phyloP scores from a whole-genome alignment of 2,888 invertebrate species.

The Euphydryas editha region DNA sequence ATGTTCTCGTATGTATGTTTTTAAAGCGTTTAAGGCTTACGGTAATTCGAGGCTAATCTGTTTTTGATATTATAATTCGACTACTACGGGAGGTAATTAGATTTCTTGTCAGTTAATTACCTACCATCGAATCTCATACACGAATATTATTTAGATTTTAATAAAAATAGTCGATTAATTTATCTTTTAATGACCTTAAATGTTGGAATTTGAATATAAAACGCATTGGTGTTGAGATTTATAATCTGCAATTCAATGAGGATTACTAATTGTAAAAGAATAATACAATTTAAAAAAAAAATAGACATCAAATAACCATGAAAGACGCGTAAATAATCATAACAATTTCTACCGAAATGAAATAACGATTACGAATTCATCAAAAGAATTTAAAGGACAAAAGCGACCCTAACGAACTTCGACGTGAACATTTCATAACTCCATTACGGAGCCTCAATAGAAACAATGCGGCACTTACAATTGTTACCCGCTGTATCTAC shows the following conservation, averaged over 20 bases:
- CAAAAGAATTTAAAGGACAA: constrained; percentile 5
- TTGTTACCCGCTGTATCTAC: constrained; percentile 50
- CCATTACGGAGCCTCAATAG: constrained; percentile 10
- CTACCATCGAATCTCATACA: no score
- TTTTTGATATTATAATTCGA: no score
- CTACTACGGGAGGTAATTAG: no score
- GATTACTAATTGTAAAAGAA: neutral
- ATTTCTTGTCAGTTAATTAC: no score
- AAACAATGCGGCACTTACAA: constrained; percentile 61
- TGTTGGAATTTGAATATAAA: no score
- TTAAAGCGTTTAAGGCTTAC: no score
- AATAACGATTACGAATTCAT: neutral
- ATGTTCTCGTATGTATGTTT: no score
- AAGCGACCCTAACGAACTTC: constrained; percentile 2
- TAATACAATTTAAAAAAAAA: neutral
- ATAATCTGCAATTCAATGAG: neutral
- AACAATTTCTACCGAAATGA: neutral
- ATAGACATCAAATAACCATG: neutral
- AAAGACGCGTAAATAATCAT: neutral
- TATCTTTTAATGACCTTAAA: no score
- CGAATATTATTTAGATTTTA: no score
- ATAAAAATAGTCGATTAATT: no score
- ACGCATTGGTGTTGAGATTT: no score
- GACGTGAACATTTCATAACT: constrained; percentile 4
- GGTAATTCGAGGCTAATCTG: no score